A percentile compares a stretch with the other conserved stretches of the same genome.
Conservation (phyloP, 2,888 invertebrate genomes). For the Syrphus vitripennis region DNA sequence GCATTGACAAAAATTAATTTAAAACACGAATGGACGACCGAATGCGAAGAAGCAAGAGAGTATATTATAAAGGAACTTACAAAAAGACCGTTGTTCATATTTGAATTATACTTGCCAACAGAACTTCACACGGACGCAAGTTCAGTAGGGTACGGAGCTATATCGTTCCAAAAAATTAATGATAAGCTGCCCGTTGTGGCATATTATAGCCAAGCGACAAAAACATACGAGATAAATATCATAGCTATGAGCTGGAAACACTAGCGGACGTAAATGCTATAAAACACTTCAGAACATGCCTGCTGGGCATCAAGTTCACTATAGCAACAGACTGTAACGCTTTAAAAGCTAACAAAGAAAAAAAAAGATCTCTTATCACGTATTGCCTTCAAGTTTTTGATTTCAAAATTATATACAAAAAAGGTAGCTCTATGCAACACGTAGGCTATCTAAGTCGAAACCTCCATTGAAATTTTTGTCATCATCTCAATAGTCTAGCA, state of each 20-base stretch:
- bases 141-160: constrained; percentile 17
- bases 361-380: too few species aligned
- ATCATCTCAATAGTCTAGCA: constrained; percentile 15
- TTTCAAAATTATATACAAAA: constrained; percentile 30
- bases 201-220: constrained; percentile 44
- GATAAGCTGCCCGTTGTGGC: constrained; percentile 26
- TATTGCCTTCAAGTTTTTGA: too few species aligned
- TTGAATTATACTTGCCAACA: too few species aligned
- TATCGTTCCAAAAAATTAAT: constrained; percentile 28
- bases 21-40: background rate
- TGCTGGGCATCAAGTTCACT: constrained; percentile 15
- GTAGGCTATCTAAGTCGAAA: constrained; percentile 39
- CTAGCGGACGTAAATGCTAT: too few species aligned
- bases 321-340: constrained; percentile 8
- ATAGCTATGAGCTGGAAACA: constrained; percentile 19
- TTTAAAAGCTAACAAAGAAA: too few species aligned
- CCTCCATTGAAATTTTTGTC: background rate
- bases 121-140: too few species aligned
- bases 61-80: background rate
- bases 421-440: constrained; percentile 34
- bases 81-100: too few species aligned
- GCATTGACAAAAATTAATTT: background rate
- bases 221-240: constrained; percentile 10
- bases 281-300: background rate
- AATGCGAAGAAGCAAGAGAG: background rate